These are phyloP conservation scores for Tipula lateralis DNA, from an alignment of 2,888 invertebrate species.

Conservation along the genomic window DNA sequence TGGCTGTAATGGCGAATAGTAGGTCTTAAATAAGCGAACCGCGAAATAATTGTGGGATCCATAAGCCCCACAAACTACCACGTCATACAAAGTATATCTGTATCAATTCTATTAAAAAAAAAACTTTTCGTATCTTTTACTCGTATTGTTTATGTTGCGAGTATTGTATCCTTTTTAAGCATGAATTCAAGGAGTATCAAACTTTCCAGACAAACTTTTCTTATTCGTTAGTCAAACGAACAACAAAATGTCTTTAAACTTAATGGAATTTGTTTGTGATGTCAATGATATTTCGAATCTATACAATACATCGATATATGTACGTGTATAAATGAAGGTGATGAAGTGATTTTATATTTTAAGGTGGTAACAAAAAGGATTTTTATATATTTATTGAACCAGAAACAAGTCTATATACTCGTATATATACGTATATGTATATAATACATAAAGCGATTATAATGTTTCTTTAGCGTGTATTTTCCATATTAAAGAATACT, in stretches of 20 bases:
- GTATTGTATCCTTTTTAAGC: neutral
- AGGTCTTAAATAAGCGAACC: too few relatives aligned
- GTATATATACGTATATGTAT: neutral
- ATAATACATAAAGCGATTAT: neutral
- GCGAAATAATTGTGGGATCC: too few relatives aligned
- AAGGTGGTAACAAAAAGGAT: conserved; percentile 19
- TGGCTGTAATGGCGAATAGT: too few relatives aligned
- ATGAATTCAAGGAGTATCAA: neutral
- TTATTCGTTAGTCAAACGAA: neutral
- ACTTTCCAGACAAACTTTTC: neutral
- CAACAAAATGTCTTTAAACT: neutral
- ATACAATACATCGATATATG: neutral
- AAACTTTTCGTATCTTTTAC: neutral
- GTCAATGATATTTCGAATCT: neutral
- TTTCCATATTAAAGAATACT: neutral
- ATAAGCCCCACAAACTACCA: too few relatives aligned
- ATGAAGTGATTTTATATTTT: neutral
- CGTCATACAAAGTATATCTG: neutral
- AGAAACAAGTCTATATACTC: neutral
- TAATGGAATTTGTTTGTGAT: neutral
- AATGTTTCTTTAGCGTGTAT: neutral
- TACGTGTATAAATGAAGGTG: neutral
- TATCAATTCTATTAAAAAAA: neutral
- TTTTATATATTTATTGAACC: conserved; percentile 24
- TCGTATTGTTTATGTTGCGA: neutral